Evolutionary conservation across 2,888 invertebrate species (phyloP).

Genomic region (Tetheella fluctuosa): DNA sequence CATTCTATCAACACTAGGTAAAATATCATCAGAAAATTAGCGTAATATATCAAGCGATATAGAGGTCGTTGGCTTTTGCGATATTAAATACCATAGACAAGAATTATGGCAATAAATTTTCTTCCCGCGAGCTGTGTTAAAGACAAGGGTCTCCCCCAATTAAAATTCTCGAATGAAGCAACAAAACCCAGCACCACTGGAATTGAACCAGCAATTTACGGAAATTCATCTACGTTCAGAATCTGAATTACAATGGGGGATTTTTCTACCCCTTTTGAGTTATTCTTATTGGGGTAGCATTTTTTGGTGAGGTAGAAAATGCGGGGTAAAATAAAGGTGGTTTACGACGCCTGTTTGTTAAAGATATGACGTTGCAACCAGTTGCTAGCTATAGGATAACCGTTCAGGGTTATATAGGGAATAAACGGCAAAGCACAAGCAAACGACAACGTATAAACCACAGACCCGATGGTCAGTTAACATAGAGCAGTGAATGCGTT

Average conservation of each 20-base stretch:
- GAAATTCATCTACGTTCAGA: conserved; percentile 54
- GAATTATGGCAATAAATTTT: conserved; percentile 29
- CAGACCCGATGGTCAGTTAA: too few species aligned
- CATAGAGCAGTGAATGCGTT: too few species aligned
- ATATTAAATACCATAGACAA: conserved; percentile 10
- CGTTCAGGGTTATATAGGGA: not conserved
- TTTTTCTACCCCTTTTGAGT: conserved; percentile 22
- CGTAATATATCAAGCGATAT: not conserved
- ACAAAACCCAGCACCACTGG: conserved; percentile 38
- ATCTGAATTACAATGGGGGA: conserved; percentile 41
- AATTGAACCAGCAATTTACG: conserved; percentile 39
- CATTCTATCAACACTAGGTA: conserved; percentile 23
- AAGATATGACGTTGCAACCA: not conserved
- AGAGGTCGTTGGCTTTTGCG: not conserved
- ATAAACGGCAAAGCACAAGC: not conserved
- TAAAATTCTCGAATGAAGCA: conserved; percentile 52
- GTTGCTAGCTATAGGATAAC: not conserved
- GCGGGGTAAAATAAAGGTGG: not conserved
- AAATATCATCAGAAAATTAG: not conserved
- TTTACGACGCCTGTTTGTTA: not conserved
- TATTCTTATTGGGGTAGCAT: not conserved
- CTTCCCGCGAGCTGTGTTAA: conserved; percentile 27
- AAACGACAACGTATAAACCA: too few species aligned
- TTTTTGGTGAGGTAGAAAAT: not conserved
- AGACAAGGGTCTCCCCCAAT: conserved; percentile 47